Percentiles rank a stretch among this genome's conserved stretches.
These are phyloP conservation scores for Pachypanchax playfairii DNA, from an alignment of 2,113 vertebrate species.

Conservation along the genomic window DNA sequence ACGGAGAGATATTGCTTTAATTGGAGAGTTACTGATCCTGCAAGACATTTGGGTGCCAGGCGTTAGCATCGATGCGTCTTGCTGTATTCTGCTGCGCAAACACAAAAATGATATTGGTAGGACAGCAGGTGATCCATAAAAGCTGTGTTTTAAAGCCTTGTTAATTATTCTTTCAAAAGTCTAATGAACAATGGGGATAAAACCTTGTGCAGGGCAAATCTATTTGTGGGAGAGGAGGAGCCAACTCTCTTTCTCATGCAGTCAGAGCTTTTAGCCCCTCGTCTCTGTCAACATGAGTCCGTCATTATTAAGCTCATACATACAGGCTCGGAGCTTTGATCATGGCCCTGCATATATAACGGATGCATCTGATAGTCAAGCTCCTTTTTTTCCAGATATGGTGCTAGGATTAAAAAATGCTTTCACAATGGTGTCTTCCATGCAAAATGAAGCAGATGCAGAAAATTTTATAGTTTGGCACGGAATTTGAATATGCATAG, in stretches of 20 bases:
- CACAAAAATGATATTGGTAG: slow-evolving; percentile 83
- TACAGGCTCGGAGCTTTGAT: slow-evolving; percentile 57
- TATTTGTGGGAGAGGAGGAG: slow-evolving; percentile 64
- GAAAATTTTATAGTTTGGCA: slow-evolving; percentile 73
- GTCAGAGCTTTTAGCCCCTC: slow-evolving; percentile 56
- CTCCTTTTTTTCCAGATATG: slow-evolving; percentile 36
- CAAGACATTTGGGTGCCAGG: slow-evolving; percentile 79
- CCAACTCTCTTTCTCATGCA: slow-evolving; percentile 44
- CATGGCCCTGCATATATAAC: slow-evolving; percentile 28
- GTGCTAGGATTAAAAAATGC: slow-evolving; percentile 47
- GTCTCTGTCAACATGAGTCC: slow-evolving; percentile 60
- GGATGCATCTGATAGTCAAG: slow-evolving; percentile 51
- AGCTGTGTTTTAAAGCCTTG: slow-evolving; percentile 83
- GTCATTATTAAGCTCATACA: slow-evolving; percentile 48
- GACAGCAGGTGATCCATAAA: slow-evolving; percentile 88
- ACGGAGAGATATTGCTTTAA: slow-evolving; percentile 80
- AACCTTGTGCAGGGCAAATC: slow-evolving; percentile 70
- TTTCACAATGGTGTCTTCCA: slow-evolving; percentile 50
- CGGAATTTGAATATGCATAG: slow-evolving; percentile 70
- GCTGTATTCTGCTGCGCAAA: slow-evolving; percentile 80
- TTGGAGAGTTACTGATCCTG: slow-evolving; percentile 81
- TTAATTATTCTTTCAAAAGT: slow-evolving; percentile 85
- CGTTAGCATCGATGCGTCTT: slow-evolving; percentile 77
- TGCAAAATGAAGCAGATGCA: slow-evolving; percentile 72
- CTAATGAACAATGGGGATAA: slow-evolving; percentile 82